These are phyloP conservation scores for Poecilia latipinna DNA, from an alignment of 2,113 vertebrate genomes.

Conservation along the genomic window DNA sequence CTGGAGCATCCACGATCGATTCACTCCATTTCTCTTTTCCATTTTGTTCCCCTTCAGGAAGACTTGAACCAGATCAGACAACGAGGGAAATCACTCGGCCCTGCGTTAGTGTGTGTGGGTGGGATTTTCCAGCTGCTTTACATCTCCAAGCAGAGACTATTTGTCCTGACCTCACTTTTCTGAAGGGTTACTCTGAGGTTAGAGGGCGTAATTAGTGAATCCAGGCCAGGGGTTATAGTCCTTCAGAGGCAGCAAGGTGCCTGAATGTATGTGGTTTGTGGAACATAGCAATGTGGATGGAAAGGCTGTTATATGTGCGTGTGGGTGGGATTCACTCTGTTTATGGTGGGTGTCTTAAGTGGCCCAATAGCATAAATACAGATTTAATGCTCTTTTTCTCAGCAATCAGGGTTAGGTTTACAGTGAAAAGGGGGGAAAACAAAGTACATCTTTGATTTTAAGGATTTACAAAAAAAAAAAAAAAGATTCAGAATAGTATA, in stretches of 20 bases:
- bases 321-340: conserved; percentile 65
- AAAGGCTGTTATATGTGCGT: conserved; percentile 13
- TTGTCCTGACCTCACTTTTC: conserved; percentile 18
- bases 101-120: conserved; percentile 23
- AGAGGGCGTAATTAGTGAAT: conserved; percentile 33
- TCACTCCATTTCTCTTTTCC: conserved; percentile 49
- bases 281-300: conserved; percentile 5
- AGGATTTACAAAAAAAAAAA: not conserved
- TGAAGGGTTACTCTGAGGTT: conserved; percentile 9
- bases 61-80: conserved; percentile 85
- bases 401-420: conserved; percentile 1
- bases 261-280: not conserved
- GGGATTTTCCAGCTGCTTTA: not conserved
- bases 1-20: conserved; percentile 61
- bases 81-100: conserved; percentile 86
- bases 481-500: no score
- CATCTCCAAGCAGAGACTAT: conserved; percentile 1
- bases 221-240: not conserved
- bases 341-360: conserved; percentile 50
- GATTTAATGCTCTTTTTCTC: conserved; percentile 35
- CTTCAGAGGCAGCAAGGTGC: not conserved
- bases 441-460: not conserved
- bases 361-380: conserved; percentile 43
- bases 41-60: conserved; percentile 77
- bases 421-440: not conserved